Evolutionary conservation across 1,140 invertebrate genomes (phyloP), one percentile per base, ranked within the genome.

Genomic region (Gryon sp.): DNA sequence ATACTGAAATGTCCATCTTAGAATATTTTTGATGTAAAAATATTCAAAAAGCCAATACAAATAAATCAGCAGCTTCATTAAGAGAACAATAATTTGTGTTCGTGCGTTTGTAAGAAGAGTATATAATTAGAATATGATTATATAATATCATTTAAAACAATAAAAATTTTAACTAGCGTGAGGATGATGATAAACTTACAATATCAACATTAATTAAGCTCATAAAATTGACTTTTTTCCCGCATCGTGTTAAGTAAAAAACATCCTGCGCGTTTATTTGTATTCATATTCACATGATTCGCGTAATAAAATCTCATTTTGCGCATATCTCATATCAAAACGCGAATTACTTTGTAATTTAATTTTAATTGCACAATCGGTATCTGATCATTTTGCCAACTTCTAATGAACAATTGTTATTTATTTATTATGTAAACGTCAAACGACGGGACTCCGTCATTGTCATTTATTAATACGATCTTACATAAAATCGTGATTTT

Each of bases 401-500:
- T 15, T 20, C 4, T 62, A 53, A 53, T 53, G 38, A 72, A 53
- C 20, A 73, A 41, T 57, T 48, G 50, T 70, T 70, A 12, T 34
- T 70, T 70, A 53, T 70, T 57, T 48, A 57, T 63, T 57, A 63
- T 48, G 32, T 57, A 52, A 55, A 57, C 34, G 15, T n/a, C n/a
- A 34, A 59, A 52, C 45, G 26, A 52, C 18, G 52, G 11, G 41
- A 74, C 59, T 19, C n/a, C 30, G 9, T 60, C 53, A 48, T 66
- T 60, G 59, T 66, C 45, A 30, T 53, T 52, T 52, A 52, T 74
- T 66, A 68, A 68, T 46, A 41, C 24, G 28, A 18, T 30, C 45
- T 53, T 53, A 60, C 62, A 68, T 75, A 75, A 75, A 75, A 32
- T 75, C 36, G 45, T n/a, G 15, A 18, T 53, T n/a, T 68, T 55